These are phyloP conservation scores for Istiophorus platypterus DNA, from an alignment of 2,113 vertebrate species.

Conservation along the genomic window DNA sequence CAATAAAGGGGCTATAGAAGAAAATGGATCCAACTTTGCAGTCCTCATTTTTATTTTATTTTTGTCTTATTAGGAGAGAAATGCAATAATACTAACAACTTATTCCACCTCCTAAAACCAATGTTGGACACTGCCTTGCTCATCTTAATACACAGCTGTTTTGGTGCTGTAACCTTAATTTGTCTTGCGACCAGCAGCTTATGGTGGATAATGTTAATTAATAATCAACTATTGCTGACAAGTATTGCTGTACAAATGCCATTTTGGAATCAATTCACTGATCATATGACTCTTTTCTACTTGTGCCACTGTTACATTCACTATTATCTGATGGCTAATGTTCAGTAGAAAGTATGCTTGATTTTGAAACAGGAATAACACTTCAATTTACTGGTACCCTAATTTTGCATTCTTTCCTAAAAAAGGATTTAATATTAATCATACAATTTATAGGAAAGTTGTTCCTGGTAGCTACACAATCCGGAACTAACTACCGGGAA, in stretches of 20 bases:
- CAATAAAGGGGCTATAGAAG: background rate
- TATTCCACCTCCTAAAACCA: background rate
- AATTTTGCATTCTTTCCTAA: no score
- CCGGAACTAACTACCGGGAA: background rate
- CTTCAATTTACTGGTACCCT: no score
- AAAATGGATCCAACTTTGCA: background rate
- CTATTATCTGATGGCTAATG: no score
- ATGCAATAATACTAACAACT: background rate
- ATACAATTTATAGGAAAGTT: no score
- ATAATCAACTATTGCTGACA: no score
- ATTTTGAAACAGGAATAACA: no score
- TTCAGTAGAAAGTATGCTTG: no score
- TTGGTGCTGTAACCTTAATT: background rate
- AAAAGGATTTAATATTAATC: no score
- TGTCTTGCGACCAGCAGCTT: background rate
- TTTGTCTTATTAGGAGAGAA: background rate
- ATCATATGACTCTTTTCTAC: no score
- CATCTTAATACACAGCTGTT: background rate
- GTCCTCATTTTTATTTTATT: background rate
- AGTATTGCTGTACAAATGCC: no score
- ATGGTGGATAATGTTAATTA: background rate
- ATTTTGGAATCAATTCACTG: no score
- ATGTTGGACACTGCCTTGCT: background rate
- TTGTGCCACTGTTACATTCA: no score
- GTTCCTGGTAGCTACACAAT: background rate